These are phyloP conservation scores for Cylas formicarius DNA, from an alignment of 1,140 invertebrate genomes.

Conservation along the genomic window DNA sequence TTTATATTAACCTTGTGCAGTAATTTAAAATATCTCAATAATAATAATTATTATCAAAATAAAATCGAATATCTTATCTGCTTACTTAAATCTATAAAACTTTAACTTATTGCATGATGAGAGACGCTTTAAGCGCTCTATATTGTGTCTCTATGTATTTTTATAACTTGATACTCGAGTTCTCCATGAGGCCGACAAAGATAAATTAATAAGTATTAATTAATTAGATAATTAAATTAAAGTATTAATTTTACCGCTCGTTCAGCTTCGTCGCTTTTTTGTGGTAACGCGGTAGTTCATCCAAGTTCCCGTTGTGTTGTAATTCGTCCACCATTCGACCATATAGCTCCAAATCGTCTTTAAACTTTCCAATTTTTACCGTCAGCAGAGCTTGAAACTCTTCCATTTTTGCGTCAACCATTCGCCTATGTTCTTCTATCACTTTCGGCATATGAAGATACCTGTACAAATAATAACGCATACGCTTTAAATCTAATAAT, in stretches of 20 bases:
- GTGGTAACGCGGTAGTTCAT: constrained; percentile 77
- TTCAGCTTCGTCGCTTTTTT: constrained; percentile 71
- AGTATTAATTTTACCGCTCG: constrained; percentile 47
- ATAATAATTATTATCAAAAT: no score
- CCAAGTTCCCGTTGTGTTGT: constrained; percentile 81
- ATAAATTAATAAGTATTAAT: no score
- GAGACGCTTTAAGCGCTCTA: no score
- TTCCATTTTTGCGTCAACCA: constrained; percentile 71
- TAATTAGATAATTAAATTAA: no score
- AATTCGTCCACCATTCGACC: constrained; percentile 78
- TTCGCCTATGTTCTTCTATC: constrained; percentile 72
- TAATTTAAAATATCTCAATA: no score
- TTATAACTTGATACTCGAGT: no score
- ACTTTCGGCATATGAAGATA: constrained; percentile 64
- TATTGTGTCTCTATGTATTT: no score
- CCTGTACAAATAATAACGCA: constrained; percentile 12
- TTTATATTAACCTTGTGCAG: no score
- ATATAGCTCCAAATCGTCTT: constrained; percentile 73
- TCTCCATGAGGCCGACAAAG: no score
- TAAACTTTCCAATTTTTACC: constrained; percentile 59
- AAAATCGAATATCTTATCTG: not conserved
- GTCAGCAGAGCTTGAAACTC: constrained; percentile 82
- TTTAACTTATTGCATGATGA: not conserved
- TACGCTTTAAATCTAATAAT: constrained; percentile 1
- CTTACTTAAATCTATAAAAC: not conserved